Evolutionary conservation across 1,140 invertebrate genomes (phyloP).

Genomic region (Trachymyrmex septentrionalis): DNA sequence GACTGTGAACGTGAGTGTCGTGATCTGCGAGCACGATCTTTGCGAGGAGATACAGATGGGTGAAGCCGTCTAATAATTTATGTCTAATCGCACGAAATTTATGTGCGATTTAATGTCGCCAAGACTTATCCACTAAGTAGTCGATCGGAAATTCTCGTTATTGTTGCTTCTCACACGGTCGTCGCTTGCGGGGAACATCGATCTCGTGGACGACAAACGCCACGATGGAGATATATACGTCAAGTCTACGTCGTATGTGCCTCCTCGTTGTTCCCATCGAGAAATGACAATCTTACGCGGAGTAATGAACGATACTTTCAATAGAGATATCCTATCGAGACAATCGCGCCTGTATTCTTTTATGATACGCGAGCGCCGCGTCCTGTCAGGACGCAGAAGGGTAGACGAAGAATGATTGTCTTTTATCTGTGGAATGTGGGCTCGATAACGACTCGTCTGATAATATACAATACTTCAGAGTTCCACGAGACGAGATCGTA

Average conservation of each 20-base stretch:
- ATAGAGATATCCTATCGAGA: conserved; percentile 11
- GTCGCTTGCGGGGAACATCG: not conserved
- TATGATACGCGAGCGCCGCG: conserved; percentile 22
- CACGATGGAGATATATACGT: conserved; percentile 27
- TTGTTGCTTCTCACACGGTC: not conserved
- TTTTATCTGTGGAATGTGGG: conserved; percentile 70
- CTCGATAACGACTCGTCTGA: conserved; percentile 71
- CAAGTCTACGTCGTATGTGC: conserved; percentile 28
- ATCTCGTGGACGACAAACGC: conserved; percentile 33
- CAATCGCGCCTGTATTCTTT: conserved; percentile 50
- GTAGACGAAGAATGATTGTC: conserved; percentile 14
- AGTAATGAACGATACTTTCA: conserved; percentile 22
- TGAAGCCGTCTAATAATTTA: not conserved
- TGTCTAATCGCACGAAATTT: not conserved
- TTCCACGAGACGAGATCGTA: conserved; percentile 9
- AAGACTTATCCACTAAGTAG: not conserved
- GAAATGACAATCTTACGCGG: not conserved
- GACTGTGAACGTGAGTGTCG: not conserved
- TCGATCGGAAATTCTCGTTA: conserved; percentile 8
- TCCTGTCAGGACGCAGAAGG: conserved; percentile 36
- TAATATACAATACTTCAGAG: conserved; percentile 64
- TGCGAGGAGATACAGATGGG: not conserved
- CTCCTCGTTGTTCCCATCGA: conserved; percentile 7
- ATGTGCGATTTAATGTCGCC: not conserved
- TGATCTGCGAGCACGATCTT: not conserved